Base-by-base conservation (phyloP, 2,888 invertebrate genomes). In the Drosophila peninsularis region DNA sequence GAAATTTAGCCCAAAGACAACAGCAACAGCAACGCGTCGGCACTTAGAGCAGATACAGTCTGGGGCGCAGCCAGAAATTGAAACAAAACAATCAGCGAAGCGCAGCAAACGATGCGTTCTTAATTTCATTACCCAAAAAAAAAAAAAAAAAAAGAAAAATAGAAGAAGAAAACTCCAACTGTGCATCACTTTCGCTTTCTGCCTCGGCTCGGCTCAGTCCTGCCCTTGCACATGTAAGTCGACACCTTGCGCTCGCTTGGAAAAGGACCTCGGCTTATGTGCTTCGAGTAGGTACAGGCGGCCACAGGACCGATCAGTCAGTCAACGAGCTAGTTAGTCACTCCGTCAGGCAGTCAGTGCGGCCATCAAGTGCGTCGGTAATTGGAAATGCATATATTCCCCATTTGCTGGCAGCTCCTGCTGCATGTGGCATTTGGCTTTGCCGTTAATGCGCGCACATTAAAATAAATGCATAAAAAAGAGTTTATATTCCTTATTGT, bases 81-180 rank as follows among this genome's bases (percentile, higher is more conserved):
- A 82, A 85, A 86, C 76, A 89, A 90, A 90, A 90, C 89, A 90
- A 90, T 90, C 89, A 84, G 75, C 80, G 87, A 54, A 70, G 83
- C 83, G 85, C 79, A 82, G 78, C 82, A 71, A 83, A 81, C 83
- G 85, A 80, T 81, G 90, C 90, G 89, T 88, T 81, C 81, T 89
- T 87, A 90, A 90, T 90, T 80, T 78, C 82, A 87, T 90, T 82
- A 84, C 85, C 75, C 80, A 65, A 78, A 78, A 82, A 13, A 19
- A 39, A 39, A 17, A 39, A 39, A 9, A 37, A 39, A n/a, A 17
- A 10, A 9, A 37, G n/a, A 37, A 7, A n/a, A n/a, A n/a, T n/a
- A n/a, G 10, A 17, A 39, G 10, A 19, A 17, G 5, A 41, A 19
- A 80, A 83, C 78, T 80, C 78, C 77, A 74, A 79, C 79, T 79